These are phyloP conservation scores for Balearica regulorum DNA, from an alignment of 2,797 vertebrate species.

Conservation along the genomic window DNA sequence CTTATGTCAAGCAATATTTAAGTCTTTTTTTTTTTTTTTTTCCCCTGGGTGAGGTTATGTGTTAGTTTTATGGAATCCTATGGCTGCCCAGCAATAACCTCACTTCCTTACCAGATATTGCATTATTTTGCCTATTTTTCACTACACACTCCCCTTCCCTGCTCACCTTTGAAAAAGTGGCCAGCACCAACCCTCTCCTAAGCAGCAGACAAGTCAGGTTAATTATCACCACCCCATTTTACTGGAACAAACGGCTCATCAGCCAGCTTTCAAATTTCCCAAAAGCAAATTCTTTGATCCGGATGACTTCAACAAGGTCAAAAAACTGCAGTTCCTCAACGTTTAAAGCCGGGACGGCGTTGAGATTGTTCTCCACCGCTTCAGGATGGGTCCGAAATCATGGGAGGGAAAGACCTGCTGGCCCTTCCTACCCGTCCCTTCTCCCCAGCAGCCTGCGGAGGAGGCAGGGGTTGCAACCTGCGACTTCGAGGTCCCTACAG, in stretches of 20 bases:
- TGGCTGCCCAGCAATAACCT: neutral
- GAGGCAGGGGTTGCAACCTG: neutral
- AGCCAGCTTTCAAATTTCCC: neutral
- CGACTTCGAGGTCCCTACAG: rapidly evolving
- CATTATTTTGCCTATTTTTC: neutral
- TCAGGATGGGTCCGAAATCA: neutral
- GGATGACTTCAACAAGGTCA: neutral
- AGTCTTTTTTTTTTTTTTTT: neutral
- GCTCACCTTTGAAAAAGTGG: neutral
- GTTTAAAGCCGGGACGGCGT: rapidly evolving
- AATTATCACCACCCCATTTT: neutral
- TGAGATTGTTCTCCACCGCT: neutral
- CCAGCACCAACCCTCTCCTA: neutral
- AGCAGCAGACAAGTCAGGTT: neutral
- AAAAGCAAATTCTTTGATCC: neutral
- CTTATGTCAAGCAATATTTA: neutral
- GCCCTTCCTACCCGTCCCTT: neutral
- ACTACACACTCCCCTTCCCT: neutral
- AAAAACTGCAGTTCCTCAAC: neutral
- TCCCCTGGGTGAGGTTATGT: neutral
- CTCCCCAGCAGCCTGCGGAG: neutral
- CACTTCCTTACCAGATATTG: neutral
- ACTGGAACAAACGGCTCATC: neutral
- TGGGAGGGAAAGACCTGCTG: neutral
- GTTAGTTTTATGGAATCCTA: neutral